Evolutionary conservation across 1,140 invertebrate genomes (phyloP).

Genomic region (Laupala kohalensis): DNA sequence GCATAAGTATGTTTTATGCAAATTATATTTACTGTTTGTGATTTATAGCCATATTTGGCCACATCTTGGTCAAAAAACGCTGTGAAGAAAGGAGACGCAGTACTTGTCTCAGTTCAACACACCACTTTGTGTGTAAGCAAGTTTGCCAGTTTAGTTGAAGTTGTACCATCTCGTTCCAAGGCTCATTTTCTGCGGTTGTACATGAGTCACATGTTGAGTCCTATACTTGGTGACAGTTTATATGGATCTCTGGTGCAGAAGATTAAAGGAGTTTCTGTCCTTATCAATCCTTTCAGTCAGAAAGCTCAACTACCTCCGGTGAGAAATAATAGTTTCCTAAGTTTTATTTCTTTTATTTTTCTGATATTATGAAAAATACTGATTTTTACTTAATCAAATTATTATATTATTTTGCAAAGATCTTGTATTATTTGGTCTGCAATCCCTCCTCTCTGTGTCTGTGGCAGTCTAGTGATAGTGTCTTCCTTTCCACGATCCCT

Average conservation of each 20-base stretch:
- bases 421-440: neutral
- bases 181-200: slow-evolving; percentile 29
- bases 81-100: slow-evolving; percentile 19
- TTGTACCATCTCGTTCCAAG: slow-evolving; percentile 22
- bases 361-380: too few species aligned
- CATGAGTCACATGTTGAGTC: slow-evolving; percentile 25
- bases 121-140: slow-evolving; percentile 22
- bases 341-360: too few species aligned
- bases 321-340: too few species aligned
- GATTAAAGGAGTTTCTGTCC: slow-evolving; percentile 24
- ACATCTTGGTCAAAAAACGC: slow-evolving; percentile 11
- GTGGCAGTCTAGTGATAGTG: too few species aligned
- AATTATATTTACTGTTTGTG: neutral
- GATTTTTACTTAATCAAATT: too few species aligned
- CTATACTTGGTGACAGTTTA: slow-evolving; percentile 32
- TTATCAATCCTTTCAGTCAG: slow-evolving; percentile 25
- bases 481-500: too few species aligned
- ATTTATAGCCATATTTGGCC: slow-evolving; percentile 15
- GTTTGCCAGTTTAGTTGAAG: slow-evolving; percentile 26
- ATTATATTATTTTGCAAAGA: too few species aligned
- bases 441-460: too few species aligned
- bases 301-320: slow-evolving; percentile 17
- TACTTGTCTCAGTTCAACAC: slow-evolving; percentile 22
- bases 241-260: slow-evolving; percentile 27
- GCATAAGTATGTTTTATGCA: neutral